phyloP scores from a whole-genome alignment of 1,140 invertebrate species.

The Tetragnatha versicolor region DNA sequence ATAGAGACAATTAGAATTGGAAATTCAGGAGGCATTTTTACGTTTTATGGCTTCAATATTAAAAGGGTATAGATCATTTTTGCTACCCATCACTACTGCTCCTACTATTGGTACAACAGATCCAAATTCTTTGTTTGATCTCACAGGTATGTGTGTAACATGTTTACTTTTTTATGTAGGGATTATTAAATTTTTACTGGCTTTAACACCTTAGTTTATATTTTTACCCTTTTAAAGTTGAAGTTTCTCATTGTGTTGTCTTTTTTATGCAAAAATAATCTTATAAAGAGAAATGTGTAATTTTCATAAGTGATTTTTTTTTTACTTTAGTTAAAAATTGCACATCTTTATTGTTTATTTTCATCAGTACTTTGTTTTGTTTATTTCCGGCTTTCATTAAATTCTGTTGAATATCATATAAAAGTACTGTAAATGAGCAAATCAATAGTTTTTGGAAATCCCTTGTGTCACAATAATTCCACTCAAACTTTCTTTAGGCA shows the following conservation, averaged over 20 bases:
- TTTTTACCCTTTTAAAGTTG: too few relatives aligned
- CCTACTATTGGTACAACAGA: constrained; percentile 93
- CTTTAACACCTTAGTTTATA: too few relatives aligned
- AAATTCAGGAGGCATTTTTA: constrained; percentile 97
- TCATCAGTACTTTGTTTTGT: not conserved
- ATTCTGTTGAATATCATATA: not conserved
- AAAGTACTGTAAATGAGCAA: too few relatives aligned
- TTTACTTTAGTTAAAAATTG: too few relatives aligned
- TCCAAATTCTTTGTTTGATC: constrained; percentile 92
- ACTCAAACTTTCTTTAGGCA: not conserved
- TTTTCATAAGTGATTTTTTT: too few relatives aligned
- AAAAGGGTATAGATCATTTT: constrained; percentile 87
- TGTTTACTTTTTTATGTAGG: too few relatives aligned
- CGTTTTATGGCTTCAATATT: constrained; percentile 93
- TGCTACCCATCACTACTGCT: constrained; percentile 93
- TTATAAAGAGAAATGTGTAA: not conserved
- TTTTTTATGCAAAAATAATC: too few relatives aligned
- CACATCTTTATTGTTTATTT: not conserved
- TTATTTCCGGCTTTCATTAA: not conserved
- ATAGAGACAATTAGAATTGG: constrained; percentile 81
- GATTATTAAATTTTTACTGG: too few relatives aligned
- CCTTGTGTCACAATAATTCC: too few relatives aligned
- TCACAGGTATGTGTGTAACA: constrained; percentile 79
- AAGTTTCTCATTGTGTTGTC: too few relatives aligned
- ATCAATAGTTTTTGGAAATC: too few relatives aligned